Conservation (phyloP, 2,797 vertebrate genomes). For the Prionace glauca region DNA sequence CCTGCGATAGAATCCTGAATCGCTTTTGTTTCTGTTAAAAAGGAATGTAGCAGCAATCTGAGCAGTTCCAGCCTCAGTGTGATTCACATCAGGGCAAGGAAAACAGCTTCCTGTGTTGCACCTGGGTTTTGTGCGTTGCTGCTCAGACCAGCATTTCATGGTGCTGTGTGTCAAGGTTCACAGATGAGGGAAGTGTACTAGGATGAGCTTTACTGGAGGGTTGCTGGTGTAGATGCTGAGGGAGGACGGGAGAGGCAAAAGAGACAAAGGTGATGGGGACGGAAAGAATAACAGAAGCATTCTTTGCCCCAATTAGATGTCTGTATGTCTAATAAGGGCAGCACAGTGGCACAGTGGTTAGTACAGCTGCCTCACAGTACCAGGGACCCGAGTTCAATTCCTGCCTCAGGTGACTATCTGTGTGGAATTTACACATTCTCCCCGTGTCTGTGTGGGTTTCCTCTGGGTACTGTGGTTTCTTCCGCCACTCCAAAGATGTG, state of each 20-base stretch:
- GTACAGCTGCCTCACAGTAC: too few relatives aligned
- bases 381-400: too few relatives aligned
- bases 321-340: background rate
- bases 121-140: background rate
- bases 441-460: too few relatives aligned
- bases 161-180: background rate
- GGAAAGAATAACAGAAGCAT: background rate
- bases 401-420: too few relatives aligned
- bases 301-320: too few relatives aligned
- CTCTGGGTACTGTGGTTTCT: too few relatives aligned
- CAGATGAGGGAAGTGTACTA: background rate
- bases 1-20: background rate
- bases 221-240: background rate
- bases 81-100: background rate
- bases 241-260: background rate
- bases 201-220: background rate
- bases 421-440: too few relatives aligned
- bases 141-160: background rate
- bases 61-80: background rate
- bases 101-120: background rate
- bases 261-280: background rate
- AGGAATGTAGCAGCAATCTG: background rate
- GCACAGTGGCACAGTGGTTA: too few relatives aligned
- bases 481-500: too few relatives aligned
- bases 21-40: too few relatives aligned